Evolutionary conservation across 1,140 invertebrate genomes (phyloP), one percentile per base, ranked within the genome.

Genomic region (Drosophila ogumai): DNA sequence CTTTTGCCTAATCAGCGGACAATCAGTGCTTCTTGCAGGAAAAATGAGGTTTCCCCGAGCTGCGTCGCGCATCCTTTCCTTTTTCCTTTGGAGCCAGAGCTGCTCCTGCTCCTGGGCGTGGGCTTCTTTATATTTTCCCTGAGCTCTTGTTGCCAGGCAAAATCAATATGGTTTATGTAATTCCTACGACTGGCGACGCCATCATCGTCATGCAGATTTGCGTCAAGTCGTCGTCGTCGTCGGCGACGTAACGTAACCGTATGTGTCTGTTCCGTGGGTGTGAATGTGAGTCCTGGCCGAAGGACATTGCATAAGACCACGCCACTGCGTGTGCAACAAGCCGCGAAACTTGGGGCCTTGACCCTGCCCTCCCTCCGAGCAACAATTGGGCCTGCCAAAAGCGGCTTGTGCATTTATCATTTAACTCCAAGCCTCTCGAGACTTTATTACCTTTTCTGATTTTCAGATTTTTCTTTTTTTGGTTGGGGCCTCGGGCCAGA

Each of bases 111-210:
- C 22, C 40, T 60, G 41, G 43, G 65, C 54, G 49, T 76, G 78
- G 36, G 61, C 56, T 25, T 67, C 19, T 22, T 38, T 19, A 12
- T 8, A 7, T 56, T 31, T 15, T n/a, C 19, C 44, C 32, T 43
- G 46, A 6, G 52, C 19, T 36, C 56, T 54, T 54, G 74, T 67
- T 88, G 76, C 65, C 67, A 64, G 55, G 60, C 60, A 75, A 84
- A 84, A 88, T 88, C 85, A 90, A 88, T 88, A 88, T 72, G 76
- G 72, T 88, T 87, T 88, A 88, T 90, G 76, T 88, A 88, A 88
- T 87, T 65, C 44, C 44, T 34, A 52, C 67, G 52, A 65, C 63
- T 49, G 25, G 25, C 79, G 75, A 77, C 66, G 78, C 61, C 75
- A 61, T 44, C 79, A 72, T 67, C 80, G 77, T 84, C 80, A 84